These are phyloP conservation scores for Rhinichthys klamathensis DNA, from an alignment of 2,113 vertebrate genomes.

Conservation along the genomic window DNA sequence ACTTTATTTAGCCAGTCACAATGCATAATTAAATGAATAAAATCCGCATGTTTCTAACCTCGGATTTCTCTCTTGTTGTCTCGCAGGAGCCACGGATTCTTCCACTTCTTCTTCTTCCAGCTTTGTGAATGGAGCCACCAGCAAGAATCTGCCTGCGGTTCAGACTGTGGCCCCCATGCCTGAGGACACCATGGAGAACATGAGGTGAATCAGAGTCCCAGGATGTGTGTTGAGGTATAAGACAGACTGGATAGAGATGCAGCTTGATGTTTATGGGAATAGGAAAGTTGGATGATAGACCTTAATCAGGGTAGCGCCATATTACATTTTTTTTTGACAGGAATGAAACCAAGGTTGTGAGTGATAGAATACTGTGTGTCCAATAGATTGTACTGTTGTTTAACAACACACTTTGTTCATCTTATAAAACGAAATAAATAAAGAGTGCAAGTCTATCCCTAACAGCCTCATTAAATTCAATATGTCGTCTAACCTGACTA, in stretches of 20 bases:
- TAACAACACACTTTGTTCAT: no score
- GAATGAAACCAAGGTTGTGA: no score
- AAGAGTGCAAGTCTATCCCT: no score
- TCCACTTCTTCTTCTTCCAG: conserved; percentile 92
- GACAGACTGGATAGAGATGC: neutral
- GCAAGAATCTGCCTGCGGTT: conserved; percentile 99
- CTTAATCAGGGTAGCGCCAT: no score
- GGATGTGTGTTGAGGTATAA: neutral
- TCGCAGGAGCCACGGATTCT: conserved; percentile 85
- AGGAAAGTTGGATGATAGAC: neutral
- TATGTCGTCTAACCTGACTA: no score
- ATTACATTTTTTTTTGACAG: no score
- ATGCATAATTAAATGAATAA: no score
- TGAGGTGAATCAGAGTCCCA: conserved; percentile 79
- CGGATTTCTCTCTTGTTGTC: conserved; percentile 59
- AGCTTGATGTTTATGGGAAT: neutral
- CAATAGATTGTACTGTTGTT: no score
- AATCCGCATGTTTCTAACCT: neutral
- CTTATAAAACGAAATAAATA: no score
- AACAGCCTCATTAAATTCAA: no score
- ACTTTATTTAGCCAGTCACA: neutral
- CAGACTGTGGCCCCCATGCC: conserved; percentile 98
- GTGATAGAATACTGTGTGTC: no score
- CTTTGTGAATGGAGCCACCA: conserved; percentile 97
- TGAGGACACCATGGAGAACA: conserved; percentile 92